Conservation (phyloP, 1,140 invertebrate species). For the Parasteatoda tepidariorum region DNA sequence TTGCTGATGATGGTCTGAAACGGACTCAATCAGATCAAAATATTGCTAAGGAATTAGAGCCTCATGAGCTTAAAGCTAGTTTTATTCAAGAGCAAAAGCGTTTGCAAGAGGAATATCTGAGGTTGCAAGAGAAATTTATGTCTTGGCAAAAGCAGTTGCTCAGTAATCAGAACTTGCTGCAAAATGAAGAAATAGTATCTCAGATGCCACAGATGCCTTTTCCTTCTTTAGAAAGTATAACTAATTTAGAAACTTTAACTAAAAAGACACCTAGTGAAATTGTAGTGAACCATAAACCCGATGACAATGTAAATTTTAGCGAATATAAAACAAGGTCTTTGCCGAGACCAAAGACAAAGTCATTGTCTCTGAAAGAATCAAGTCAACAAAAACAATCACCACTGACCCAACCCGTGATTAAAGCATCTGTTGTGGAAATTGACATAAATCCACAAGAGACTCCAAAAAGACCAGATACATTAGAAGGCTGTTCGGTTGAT, state of each 20-base stretch:
- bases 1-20: slow-evolving; percentile 24
- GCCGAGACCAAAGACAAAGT: slow-evolving; percentile 40
- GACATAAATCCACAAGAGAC: slow-evolving; percentile 26
- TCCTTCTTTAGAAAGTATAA: slow-evolving; percentile 45
- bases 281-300: neutral
- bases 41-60: slow-evolving; percentile 30
- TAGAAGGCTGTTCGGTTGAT: slow-evolving; percentile 27
- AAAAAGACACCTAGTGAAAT: neutral
- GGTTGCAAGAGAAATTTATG: slow-evolving; percentile 63
- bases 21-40: slow-evolving; percentile 57
- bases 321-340: slow-evolving; percentile 52
- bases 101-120: slow-evolving; percentile 62
- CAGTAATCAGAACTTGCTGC: slow-evolving; percentile 62
- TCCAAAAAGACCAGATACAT: slow-evolving; percentile 26
- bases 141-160: slow-evolving; percentile 64
- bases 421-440: slow-evolving; percentile 25
- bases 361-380: slow-evolving; percentile 35
- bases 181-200: slow-evolving; percentile 58
- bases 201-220: slow-evolving; percentile 42
- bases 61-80: slow-evolving; percentile 12
- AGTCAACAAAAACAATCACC: slow-evolving; percentile 5
- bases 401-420: slow-evolving; percentile 2
- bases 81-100: slow-evolving; percentile 57
- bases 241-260: slow-evolving; percentile 21
- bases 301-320: neutral